Conservation (phyloP, 2,113 vertebrate genomes). For the Aleadryas rufinucha region DNA sequence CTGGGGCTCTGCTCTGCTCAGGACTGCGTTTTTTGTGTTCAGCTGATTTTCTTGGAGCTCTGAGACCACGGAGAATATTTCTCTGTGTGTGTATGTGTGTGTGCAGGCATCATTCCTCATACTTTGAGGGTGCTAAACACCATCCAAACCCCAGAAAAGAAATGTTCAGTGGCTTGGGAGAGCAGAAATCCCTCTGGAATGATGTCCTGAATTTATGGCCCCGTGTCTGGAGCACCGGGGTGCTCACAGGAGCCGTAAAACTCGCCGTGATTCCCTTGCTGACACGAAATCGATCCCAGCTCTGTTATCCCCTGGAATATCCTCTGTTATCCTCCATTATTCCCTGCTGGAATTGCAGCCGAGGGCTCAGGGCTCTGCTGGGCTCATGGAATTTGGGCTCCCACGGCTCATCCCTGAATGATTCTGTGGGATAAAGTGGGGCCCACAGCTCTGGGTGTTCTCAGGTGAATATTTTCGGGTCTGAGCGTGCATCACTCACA, state of each 20-base stretch:
- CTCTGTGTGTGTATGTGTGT: too few species aligned
- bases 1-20: neutral
- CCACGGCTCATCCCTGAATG: rapidly evolving
- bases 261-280: neutral
- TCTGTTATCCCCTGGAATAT: neutral
- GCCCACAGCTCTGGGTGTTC: neutral
- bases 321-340: too few species aligned
- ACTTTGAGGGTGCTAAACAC: neutral
- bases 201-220: neutral
- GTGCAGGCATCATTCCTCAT: neutral
- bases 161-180: neutral
- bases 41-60: neutral
- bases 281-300: neutral
- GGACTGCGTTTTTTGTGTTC: neutral
- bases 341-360: neutral
- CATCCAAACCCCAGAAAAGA: neutral
- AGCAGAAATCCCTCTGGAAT: neutral
- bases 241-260: neutral
- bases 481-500: rapidly evolving
- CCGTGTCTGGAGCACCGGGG: neutral
- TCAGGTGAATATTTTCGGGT: neutral
- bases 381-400: rapidly evolving
- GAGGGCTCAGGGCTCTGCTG: neutral
- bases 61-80: neutral
- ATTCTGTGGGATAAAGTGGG: neutral